phyloP scores from a whole-genome alignment of 1,140 invertebrate genomes.

The Euschistus heros region DNA sequence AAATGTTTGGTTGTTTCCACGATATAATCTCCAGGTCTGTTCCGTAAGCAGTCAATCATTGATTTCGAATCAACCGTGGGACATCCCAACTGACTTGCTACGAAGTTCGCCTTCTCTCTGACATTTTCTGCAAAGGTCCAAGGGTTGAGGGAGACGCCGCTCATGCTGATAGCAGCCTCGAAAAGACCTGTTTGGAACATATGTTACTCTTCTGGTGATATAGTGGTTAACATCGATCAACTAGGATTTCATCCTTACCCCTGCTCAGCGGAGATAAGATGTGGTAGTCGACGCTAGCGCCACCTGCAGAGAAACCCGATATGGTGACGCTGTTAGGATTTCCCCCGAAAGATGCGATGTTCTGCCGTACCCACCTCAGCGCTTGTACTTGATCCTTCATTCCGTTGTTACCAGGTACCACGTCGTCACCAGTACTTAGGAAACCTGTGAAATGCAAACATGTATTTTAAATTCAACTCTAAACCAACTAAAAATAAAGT shows the following conservation, averaged over 20 bases:
- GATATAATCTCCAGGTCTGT: slow-evolving; percentile 45
- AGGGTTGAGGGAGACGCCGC: slow-evolving; percentile 56
- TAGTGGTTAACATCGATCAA: too few relatives aligned
- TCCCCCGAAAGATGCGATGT: slow-evolving; percentile 25
- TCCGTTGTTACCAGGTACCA: slow-evolving; percentile 26
- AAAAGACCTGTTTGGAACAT: slow-evolving; percentile 41
- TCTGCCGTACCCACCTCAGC: slow-evolving; percentile 24
- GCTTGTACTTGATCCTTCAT: slow-evolving; percentile 26
- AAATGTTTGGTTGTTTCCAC: slow-evolving; percentile 31
- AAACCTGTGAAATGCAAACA: slow-evolving; percentile 24
- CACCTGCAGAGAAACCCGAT: slow-evolving; percentile 21
- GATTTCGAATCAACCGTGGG: slow-evolving; percentile 41
- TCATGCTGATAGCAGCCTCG: slow-evolving; percentile 60
- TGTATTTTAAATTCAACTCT: too few relatives aligned
- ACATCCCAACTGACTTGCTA: slow-evolving; percentile 58
- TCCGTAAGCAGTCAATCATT: slow-evolving; percentile 57
- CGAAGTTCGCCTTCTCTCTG: slow-evolving; percentile 49
- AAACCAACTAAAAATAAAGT: too few relatives aligned
- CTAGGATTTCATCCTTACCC: background rate
- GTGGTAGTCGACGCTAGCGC: slow-evolving; percentile 22
- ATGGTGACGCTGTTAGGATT: slow-evolving; percentile 23
- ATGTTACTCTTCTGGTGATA: too few relatives aligned
- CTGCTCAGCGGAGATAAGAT: slow-evolving; percentile 23
- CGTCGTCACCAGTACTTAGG: slow-evolving; percentile 25
- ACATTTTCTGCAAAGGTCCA: slow-evolving; percentile 60